These are phyloP conservation scores for Lampris megalopsis DNA, from an alignment of 2,113 vertebrate genomes.

Conservation along the genomic window DNA sequence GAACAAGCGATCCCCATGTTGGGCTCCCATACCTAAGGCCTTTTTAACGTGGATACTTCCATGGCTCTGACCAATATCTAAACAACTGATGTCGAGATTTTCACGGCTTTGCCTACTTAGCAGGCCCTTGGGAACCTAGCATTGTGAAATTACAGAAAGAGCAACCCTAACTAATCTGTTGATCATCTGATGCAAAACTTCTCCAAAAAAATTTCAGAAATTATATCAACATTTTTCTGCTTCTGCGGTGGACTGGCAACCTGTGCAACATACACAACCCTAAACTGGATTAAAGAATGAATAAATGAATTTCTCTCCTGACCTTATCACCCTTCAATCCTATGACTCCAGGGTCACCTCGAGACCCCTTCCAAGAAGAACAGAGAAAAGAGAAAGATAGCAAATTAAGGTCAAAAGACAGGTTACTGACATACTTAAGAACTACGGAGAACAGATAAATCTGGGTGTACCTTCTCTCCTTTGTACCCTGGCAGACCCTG, in stretches of 20 bases:
- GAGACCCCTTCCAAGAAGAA: constrained; percentile 52
- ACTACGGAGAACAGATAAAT: neutral
- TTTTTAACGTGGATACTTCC: too few relatives aligned
- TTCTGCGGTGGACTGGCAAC: too few relatives aligned
- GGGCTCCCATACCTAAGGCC: neutral
- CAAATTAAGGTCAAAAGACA: neutral
- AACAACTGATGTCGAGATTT: neutral
- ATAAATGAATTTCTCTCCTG: constrained; percentile 16
- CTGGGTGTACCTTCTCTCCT: constrained; percentile 67
- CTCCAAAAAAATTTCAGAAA: neutral
- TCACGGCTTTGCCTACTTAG: too few relatives aligned
- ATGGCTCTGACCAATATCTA: constrained; percentile 2
- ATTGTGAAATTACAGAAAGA: neutral
- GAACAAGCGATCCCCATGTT: neutral
- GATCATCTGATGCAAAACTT: neutral
- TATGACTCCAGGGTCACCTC: constrained; percentile 54
- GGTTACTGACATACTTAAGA: neutral
- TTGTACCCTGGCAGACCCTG: constrained; percentile 76
- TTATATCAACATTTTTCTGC: neutral
- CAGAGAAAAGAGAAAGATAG: neutral
- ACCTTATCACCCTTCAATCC: constrained; percentile 78
- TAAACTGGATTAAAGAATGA: neutral
- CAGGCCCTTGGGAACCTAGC: neutral
- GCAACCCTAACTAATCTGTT: too few relatives aligned
- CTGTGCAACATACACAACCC: too few relatives aligned